These are phyloP conservation scores for Puffinus mauretanicus DNA, from an alignment of 2,113 vertebrate species.

Conservation along the genomic window DNA sequence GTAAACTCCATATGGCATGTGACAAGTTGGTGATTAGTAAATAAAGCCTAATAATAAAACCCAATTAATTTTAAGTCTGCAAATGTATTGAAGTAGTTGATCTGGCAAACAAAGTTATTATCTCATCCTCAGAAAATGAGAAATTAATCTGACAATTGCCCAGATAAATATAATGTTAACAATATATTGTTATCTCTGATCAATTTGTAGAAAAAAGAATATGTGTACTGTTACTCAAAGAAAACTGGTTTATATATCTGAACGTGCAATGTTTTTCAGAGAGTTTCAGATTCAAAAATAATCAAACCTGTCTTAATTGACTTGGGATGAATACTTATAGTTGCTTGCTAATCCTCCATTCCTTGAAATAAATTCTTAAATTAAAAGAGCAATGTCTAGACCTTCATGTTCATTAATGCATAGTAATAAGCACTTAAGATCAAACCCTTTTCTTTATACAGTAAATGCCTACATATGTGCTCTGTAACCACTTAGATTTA, in stretches of 20 bases:
- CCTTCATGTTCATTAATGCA: not conserved
- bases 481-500: constrained; percentile 27
- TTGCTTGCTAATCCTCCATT: not conserved
- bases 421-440: not conserved
- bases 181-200: not conserved
- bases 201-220: not conserved
- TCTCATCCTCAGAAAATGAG: not conserved
- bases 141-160: not conserved
- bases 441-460: not conserved
- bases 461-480: not conserved
- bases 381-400: not conserved
- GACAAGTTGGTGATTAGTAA: not conserved
- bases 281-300: not conserved
- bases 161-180: not conserved
- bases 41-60: not conserved
- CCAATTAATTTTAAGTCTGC: not conserved
- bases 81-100: not conserved
- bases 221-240: not conserved
- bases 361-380: not conserved
- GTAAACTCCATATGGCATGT: not conserved
- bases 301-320: not conserved
- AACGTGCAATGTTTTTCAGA: not conserved
- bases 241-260: not conserved
- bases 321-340: not conserved
- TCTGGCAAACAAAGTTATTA: not conserved